Base-by-base conservation (phyloP, 2,888 invertebrate genomes). In the Oscheius sp. region DNA sequence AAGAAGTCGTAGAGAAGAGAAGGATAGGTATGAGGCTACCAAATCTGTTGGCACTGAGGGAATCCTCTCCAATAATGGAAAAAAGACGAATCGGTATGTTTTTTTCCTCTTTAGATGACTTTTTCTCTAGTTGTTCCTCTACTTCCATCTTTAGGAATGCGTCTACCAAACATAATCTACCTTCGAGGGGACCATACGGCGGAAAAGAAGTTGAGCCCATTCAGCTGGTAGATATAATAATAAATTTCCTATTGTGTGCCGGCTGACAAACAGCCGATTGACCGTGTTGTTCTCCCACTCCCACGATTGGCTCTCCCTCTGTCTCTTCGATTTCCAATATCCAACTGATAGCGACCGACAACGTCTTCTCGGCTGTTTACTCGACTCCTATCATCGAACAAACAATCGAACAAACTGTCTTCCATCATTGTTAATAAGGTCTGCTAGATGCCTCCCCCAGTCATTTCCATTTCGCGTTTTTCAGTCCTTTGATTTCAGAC, bases 111-210 rank as follows among this genome's bases (percentile, higher is more conserved):
- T n/a, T n/a, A n/a, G 30, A 26, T 20, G 5, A 24, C 24, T 20
- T 20, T 22, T n/a, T 4, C 26, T 50, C 26, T 26, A 50, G 26
- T 14, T 14, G 2, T 28, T 62, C 12, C 2, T 17, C 6, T n/a
- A n/a, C n/a, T n/a, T n/a, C n/a, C n/a, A n/a, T n/a, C n/a, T 66
- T 41, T 30, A 66, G 54, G 66, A 17, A 66, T 66, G 66, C 41
- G 66, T 17, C 56, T 66, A 8, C 66, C 66, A 22, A 66, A 66
- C 45, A 66, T 66, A 32, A 66, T 66, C 30, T 66, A 66, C 30
- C 56, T 66, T 12, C 66, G 66, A n/a, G 66, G 45, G 3, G 56
- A 66, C n/a, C 66, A 66, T 20, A 8, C 32, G 32, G 56, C 54
- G 1, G 56, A 66, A 44, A 66, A 66, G 45, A 66, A 66, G 56